Conservation (phyloP, 2,113 vertebrate genomes). For the Orientallactaga bullata region DNA sequence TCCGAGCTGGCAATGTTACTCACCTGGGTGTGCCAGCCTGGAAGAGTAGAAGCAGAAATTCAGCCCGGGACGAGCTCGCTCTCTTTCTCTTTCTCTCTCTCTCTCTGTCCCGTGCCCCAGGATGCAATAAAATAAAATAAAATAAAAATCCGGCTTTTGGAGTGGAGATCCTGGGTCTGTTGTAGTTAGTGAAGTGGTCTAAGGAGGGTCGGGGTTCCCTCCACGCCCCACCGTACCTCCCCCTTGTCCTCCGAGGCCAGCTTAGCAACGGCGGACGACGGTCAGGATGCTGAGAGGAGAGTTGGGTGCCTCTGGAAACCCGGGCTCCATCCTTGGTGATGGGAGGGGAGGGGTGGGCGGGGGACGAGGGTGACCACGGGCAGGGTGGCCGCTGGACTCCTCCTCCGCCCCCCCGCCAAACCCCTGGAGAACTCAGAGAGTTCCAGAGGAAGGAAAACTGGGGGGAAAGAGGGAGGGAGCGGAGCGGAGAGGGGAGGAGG, state of each 20-base stretch:
- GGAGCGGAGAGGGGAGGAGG: not conserved
- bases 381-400: slow-evolving; percentile 25
- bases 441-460: slow-evolving; percentile 47
- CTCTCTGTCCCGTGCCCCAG: slow-evolving; percentile 59
- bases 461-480: not conserved
- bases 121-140: too few species aligned
- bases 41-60: slow-evolving; percentile 5
- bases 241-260: not conserved
- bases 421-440: slow-evolving; percentile 37
- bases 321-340: slow-evolving; percentile 80
- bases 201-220: not conserved
- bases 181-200: not conserved
- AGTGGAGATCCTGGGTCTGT: not conserved
- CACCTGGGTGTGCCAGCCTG: slow-evolving; percentile 73
- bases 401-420: too few species aligned
- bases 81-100: too few species aligned
- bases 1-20: slow-evolving; percentile 59
- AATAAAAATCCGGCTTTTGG: slow-evolving; percentile 43
- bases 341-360: too few species aligned
- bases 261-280: slow-evolving; percentile 25
- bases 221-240: not conserved
- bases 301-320: slow-evolving; percentile 70
- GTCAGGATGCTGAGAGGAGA: slow-evolving; percentile 53
- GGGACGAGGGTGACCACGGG: not conserved
- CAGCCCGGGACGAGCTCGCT: not conserved